phyloP scores from a whole-genome alignment of 2,113 vertebrate species.

The Craseonycteris thonglongyai region DNA sequence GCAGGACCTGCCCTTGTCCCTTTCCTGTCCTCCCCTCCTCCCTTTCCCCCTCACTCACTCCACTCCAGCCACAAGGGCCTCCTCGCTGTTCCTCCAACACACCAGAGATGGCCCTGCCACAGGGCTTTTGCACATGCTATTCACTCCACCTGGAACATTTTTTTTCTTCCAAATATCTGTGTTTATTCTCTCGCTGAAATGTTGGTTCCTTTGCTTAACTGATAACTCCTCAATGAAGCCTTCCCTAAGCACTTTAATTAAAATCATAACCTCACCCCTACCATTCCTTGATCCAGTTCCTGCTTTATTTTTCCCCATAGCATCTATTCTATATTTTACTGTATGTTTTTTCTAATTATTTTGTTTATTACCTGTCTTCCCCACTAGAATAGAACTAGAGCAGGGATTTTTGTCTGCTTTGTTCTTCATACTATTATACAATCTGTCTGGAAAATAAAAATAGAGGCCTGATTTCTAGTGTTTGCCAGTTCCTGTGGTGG shows the following conservation, averaged over 20 bases:
- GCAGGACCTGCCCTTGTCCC: not conserved
- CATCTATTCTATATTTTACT: not conserved
- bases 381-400: not conserved
- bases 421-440: not conserved
- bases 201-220: not conserved
- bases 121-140: not conserved
- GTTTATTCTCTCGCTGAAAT: not conserved
- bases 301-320: not conserved
- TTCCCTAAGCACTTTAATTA: not conserved
- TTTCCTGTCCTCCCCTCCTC: not conserved
- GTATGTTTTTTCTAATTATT: not conserved
- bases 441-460: not conserved
- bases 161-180: not conserved
- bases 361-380: not conserved
- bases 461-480: not conserved
- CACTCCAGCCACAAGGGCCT: not conserved
- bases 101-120: not conserved
- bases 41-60: not conserved
- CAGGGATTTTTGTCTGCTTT: not conserved
- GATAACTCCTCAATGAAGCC: not conserved
- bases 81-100: not conserved
- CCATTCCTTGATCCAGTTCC: not conserved
- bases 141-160: not conserved
- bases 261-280: not conserved
- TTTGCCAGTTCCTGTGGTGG: not conserved